Base-by-base conservation (phyloP, 2,113 vertebrate genomes). In the Seriola quinqueradiata region DNA sequence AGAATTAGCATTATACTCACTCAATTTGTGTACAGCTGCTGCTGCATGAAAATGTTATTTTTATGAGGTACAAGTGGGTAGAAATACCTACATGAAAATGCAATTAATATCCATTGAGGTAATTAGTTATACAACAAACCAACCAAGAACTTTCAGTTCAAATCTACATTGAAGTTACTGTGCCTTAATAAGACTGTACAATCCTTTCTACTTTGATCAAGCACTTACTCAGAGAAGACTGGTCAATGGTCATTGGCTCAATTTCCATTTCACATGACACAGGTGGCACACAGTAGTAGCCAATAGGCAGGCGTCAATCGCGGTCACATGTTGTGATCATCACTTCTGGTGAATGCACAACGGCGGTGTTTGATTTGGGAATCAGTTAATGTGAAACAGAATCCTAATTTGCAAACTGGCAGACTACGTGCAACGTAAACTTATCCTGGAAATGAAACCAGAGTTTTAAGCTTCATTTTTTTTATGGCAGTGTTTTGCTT, bases 101-200 rank as follows among this genome's bases (percentile, higher is more conserved):
- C 4, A 50, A 34, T 25, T 68, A 46, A 42, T 36, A 44, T 65
- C 63, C 17, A 46, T 54, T 10, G 2, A 42, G 32, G 8, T 8
- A 46, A 52, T 36, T 36, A 28, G 46, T 52, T 64, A 36, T 44
- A 23, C 46, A 75, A 46, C 23, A 61, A 17, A 48, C 11, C 25
- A 32, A 38, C 38, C 28, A 28, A 28, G 28, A 59, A n/a, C 34
- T 70, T 75, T 44, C n/a, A 70, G 59, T 70, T 75, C 3, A 65
- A 75, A 69, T 28, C 28, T 13, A 32, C 52, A 65, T 66, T 79
- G 23, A 32, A 70, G 40, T 65, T 42, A 58, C 17, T 70, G 58
- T 70, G 21, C 25, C 28, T 38, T 82, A 42, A 52, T 57, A 50
- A 25, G 23, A 58, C 48, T 59, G 17, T 19, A 32, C 28, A 40